Evolutionary conservation across 1,140 invertebrate species (phyloP).

Genomic region (Polypedilum pembai): DNA sequence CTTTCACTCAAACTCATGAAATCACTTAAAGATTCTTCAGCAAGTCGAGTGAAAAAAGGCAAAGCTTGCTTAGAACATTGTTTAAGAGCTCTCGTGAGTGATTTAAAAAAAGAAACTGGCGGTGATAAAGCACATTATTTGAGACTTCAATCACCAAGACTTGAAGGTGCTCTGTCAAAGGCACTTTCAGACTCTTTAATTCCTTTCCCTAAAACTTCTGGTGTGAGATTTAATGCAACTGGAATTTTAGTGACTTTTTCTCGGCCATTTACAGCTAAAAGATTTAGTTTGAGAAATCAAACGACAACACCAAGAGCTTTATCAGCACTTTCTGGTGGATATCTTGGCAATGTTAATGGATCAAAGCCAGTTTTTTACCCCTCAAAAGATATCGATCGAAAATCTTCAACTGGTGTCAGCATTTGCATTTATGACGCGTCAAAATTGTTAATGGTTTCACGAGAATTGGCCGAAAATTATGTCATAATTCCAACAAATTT

Average conservation of each 20-base stretch:
- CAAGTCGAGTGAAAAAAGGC: constrained; percentile 66
- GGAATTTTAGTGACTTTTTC: constrained; percentile 80
- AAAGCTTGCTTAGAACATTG: constrained; percentile 73
- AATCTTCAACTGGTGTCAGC: constrained; percentile 48
- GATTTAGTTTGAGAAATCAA: constrained; percentile 46
- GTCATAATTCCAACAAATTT: constrained; percentile 56
- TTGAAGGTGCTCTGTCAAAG: constrained; percentile 44
- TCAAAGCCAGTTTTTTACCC: constrained; percentile 48
- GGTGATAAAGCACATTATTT: constrained; percentile 41
- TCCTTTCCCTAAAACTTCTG: constrained; percentile 88
- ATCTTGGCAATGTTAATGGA: constrained; percentile 48
- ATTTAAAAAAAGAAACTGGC: constrained; percentile 53
- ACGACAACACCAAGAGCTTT: constrained; percentile 50
- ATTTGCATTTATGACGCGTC: constrained; percentile 75
- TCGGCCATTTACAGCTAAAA: constrained; percentile 63
- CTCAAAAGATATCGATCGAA: constrained; percentile 46
- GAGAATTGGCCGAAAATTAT: constrained; percentile 75
- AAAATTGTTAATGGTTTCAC: constrained; percentile 67
- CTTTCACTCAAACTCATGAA: constrained; percentile 56
- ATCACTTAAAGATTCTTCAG: constrained; percentile 64
- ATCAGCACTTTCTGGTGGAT: constrained; percentile 55
- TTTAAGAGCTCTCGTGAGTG: constrained; percentile 61
- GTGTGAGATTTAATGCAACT: constrained; percentile 84
- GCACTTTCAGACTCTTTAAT: constrained; percentile 70
- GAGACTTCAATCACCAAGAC: constrained; percentile 39